A percentile compares a stretch with the other conserved stretches of the same genome.
These are phyloP conservation scores for Gasterosteus aculeatus DNA, from an alignment of 2,113 vertebrate species.

Conservation along the genomic window DNA sequence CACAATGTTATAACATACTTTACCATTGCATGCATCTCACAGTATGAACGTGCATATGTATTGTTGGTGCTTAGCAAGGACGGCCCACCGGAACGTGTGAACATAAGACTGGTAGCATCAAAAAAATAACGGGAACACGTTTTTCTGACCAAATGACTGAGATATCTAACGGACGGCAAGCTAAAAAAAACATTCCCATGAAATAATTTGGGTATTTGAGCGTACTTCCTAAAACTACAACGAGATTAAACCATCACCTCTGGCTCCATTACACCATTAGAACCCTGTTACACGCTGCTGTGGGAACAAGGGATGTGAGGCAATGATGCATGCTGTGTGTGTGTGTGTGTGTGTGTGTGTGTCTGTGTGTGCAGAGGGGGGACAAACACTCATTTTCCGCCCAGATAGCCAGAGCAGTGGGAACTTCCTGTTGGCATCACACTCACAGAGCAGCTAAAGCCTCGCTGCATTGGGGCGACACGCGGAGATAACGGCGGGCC, in stretches of 20 bases:
- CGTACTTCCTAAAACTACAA: conserved; percentile 42
- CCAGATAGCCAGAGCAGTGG: conserved; percentile 80
- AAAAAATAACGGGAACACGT: no score
- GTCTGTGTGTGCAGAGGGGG: conserved; percentile 45
- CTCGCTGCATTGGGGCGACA: conserved; percentile 20
- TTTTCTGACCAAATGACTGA: neutral
- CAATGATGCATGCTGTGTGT: conserved; percentile 55
- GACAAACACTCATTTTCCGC: conserved; percentile 83
- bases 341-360: conserved; percentile 22
- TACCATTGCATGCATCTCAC: no score
- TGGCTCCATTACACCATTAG: conserved; percentile 57
- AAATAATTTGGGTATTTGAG: conserved; percentile 25
- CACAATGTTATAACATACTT: no score
- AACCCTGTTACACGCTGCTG: conserved; percentile 42
- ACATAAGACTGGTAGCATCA: no score
- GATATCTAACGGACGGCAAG: conserved; percentile 5
- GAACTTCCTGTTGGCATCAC: conserved; percentile 76
- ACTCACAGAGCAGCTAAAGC: conserved; percentile 67
- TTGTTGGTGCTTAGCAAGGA: no score
- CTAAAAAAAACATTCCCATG: conserved; percentile 47
- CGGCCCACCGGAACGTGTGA: no score
- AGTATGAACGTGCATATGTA: no score
- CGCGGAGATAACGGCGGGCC: neutral
- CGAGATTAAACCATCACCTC: conserved; percentile 37
- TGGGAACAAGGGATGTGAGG: conserved; percentile 64